These are phyloP conservation scores for Parotia lawesii DNA, from an alignment of 2,113 vertebrate species.

Conservation along the genomic window DNA sequence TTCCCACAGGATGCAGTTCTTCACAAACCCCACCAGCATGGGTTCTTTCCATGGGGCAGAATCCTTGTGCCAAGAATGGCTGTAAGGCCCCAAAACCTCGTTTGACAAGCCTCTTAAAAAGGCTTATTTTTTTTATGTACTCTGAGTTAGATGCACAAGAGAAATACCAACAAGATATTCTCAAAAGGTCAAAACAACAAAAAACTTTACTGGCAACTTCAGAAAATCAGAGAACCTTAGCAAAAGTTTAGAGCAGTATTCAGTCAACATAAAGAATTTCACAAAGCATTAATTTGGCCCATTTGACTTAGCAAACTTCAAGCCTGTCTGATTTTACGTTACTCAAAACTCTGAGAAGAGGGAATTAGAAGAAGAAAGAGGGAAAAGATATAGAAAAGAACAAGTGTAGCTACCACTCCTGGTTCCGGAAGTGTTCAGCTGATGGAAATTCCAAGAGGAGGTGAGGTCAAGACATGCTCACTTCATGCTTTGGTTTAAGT, in stretches of 20 bases:
- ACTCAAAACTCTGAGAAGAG: not conserved
- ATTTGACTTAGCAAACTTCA: not conserved
- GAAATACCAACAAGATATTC: not conserved
- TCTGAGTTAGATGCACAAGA: not conserved
- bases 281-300: not conserved
- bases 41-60: not conserved
- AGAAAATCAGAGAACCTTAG: not conserved
- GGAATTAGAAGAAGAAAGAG: not conserved
- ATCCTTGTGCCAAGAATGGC: not conserved
- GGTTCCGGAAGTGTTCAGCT: not conserved
- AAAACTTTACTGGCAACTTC: not conserved
- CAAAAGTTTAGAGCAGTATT: not conserved
- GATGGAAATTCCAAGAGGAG: not conserved
- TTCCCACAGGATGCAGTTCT: not conserved
- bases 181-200: not conserved
- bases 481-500: not conserved
- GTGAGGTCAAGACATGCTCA: rapidly evolving
- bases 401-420: not conserved
- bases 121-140: not conserved
- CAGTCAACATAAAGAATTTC: not conserved
- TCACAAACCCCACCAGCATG: not conserved
- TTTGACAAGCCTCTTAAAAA: not conserved
- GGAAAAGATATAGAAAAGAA: not conserved
- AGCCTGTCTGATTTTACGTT: rapidly evolving
- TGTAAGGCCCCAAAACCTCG: not conserved